A percentile compares a stretch with the other conserved stretches of the same genome.
These are phyloP conservation scores for Berghia stephanieae DNA, from an alignment of 1,140 invertebrate species.

Conservation along the genomic window DNA sequence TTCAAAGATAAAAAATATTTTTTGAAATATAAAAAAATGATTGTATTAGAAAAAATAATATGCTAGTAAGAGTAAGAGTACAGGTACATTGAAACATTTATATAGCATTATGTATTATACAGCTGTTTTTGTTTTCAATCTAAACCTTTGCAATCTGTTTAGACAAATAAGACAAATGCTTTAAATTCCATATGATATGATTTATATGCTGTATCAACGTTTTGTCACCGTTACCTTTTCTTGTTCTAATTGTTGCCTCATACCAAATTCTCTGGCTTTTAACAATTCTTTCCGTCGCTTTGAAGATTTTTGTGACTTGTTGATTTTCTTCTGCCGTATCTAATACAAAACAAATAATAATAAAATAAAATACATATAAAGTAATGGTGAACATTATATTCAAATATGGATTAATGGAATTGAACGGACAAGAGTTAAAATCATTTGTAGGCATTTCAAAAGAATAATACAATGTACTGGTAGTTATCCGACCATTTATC, in stretches of 20 bases:
- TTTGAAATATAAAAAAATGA: too few species aligned
- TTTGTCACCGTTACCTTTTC: constrained; percentile 10
- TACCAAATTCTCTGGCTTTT: constrained; percentile 33
- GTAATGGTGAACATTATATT: background rate
- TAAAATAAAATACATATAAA: background rate
- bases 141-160: too few species aligned
- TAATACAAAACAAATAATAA: background rate
- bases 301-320: constrained; percentile 26
- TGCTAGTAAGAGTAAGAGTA: too few species aligned
- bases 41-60: too few species aligned
- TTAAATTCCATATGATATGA: too few species aligned
- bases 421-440: background rate
- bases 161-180: too few species aligned
- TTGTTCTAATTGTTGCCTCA: constrained; percentile 28
- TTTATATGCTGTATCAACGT: too few species aligned
- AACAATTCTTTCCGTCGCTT: constrained; percentile 30
- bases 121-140: too few species aligned
- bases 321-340: constrained; percentile 32
- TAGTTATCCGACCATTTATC: too few species aligned
- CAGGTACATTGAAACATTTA: too few species aligned
- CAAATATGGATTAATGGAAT: background rate
- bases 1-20: too few species aligned
- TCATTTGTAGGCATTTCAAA: background rate
- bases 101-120: too few species aligned
- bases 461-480: background rate